Evolutionary conservation across 2,113 vertebrate genomes (phyloP).

Genomic region (Monopterus albus): DNA sequence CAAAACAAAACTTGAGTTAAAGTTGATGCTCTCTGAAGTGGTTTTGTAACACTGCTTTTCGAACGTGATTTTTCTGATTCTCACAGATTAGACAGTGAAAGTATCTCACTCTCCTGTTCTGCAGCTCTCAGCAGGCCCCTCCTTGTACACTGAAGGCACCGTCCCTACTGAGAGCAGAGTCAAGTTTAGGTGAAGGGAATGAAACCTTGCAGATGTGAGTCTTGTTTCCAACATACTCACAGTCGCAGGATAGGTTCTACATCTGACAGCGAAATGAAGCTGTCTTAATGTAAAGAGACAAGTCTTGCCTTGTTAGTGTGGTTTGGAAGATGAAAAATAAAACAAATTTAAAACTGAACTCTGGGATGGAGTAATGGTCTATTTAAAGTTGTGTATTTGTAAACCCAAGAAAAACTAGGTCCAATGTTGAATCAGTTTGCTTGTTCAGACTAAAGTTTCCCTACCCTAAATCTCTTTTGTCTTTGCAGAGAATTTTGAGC

Average conservation of each 20-base stretch:
- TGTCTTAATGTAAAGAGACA: background rate
- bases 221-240: background rate
- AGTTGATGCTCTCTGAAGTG: conserved; percentile 45
- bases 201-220: background rate
- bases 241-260: conserved; percentile 4
- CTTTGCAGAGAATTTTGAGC: conserved; percentile 15
- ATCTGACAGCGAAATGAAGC: conserved; percentile 5
- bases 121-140: conserved; percentile 12
- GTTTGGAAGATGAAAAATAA: background rate
- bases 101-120: background rate
- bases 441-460: conserved; percentile 50
- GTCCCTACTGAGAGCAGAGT: conserved; percentile 22
- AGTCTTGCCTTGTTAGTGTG: background rate
- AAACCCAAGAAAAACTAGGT: conserved; percentile 27
- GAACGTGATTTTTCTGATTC: conserved; percentile 22
- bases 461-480: conserved; percentile 34
- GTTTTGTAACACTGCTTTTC: conserved; percentile 67
- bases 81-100: conserved; percentile 30
- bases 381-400: conserved; percentile 11
- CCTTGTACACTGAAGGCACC: conserved; percentile 44
- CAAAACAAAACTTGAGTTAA: conserved; percentile 64
- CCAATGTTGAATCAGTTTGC: conserved; percentile 46
- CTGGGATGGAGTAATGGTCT: conserved; percentile 6
- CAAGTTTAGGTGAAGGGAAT: background rate
- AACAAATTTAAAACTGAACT: background rate